Percentiles rank a stretch among this genome's conserved stretches.
Conservation (phyloP, 2,113 vertebrate genomes). For the Varanus salvator region DNA sequence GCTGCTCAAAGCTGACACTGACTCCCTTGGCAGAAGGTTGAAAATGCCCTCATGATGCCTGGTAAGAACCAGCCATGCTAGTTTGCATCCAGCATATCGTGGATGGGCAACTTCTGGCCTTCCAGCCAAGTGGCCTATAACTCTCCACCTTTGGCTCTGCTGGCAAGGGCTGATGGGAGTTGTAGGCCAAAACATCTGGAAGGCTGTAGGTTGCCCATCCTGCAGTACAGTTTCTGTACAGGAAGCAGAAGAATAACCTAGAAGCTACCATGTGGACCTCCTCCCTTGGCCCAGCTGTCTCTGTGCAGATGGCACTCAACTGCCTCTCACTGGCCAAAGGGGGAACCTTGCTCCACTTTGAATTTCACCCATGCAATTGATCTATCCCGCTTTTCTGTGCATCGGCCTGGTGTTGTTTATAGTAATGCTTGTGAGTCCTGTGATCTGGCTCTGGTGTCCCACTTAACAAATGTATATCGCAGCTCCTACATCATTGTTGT, state of each 20-base stretch:
- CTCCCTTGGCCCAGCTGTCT: background rate
- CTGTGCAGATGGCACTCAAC: background rate
- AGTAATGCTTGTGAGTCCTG: background rate
- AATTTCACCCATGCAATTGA: background rate
- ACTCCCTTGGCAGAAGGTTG: background rate
- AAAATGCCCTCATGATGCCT: background rate
- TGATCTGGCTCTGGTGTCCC: background rate
- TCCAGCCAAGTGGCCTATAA: no score
- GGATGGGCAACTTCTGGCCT: no score
- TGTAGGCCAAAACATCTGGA: no score
- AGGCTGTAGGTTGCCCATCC: no score
- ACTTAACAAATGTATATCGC: background rate
- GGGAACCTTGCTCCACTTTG: background rate
- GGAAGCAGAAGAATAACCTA: background rate
- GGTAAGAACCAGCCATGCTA: background rate
- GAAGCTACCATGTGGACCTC: background rate
- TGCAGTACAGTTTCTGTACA: background rate
- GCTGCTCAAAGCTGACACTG: background rate
- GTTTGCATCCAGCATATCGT: background rate
- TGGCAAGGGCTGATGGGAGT: no score
- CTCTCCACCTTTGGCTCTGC: no score
- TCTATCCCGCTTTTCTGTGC: background rate
- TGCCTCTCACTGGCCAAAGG: background rate
- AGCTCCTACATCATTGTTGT: background rate
- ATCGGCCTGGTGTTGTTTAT: background rate